phyloP scores from a whole-genome alignment of 2,797 vertebrate species.

The Leptoclinus maculatus region DNA sequence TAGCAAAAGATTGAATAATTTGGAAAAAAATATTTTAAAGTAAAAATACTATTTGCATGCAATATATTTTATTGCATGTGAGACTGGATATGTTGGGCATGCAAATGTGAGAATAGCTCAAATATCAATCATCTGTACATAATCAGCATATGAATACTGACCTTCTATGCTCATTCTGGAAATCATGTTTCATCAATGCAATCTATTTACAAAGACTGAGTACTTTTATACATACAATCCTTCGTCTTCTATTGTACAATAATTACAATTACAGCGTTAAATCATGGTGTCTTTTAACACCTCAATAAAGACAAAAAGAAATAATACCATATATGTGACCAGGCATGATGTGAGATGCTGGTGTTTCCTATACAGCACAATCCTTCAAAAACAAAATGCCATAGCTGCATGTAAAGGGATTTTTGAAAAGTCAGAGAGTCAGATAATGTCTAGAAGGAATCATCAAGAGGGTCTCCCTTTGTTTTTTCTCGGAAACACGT shows the following conservation, averaged over 20 bases:
- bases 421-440: constrained; percentile 74
- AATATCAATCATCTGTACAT: constrained; percentile 3
- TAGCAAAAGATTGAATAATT: constrained; percentile 1
- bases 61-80: neutral
- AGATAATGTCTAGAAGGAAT: constrained; percentile 81
- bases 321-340: constrained; percentile 34
- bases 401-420: constrained; percentile 63
- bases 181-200: constrained; percentile 46
- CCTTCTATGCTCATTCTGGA: constrained; percentile 22
- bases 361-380: constrained; percentile 35
- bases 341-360: constrained; percentile 47
- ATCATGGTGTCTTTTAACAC: constrained; percentile 39
- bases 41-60: constrained; percentile 1
- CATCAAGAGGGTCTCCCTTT: constrained; percentile 74
- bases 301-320: constrained; percentile 50
- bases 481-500: constrained; percentile 74
- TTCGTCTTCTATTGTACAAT: constrained; percentile 64
- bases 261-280: constrained; percentile 66
- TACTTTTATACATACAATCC: constrained; percentile 61
- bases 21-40: neutral
- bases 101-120: neutral
- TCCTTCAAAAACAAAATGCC: constrained; percentile 51
- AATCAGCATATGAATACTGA: constrained; percentile 29
- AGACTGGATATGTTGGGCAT: constrained; percentile 4
- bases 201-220: constrained; percentile 64